Conservation (phyloP, 2,113 vertebrate species). For the Macrotis lagotis region DNA sequence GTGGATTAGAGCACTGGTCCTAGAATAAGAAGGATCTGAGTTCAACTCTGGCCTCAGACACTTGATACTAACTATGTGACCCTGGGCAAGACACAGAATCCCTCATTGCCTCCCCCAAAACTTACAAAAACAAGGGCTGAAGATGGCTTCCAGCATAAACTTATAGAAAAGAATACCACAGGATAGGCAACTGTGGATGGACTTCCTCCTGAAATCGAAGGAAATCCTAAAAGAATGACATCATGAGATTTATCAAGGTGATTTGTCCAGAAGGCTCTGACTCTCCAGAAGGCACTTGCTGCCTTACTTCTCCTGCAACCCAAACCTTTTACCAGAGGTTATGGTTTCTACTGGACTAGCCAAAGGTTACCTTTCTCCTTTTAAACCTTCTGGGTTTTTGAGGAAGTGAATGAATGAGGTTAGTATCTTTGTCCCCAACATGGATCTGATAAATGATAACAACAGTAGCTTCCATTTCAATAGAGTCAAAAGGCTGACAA, state of each 20-base stretch:
- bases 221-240: background rate
- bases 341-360: background rate
- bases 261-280: background rate
- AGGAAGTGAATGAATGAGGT: background rate
- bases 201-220: background rate
- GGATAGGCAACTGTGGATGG: background rate
- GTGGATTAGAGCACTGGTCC: too few species aligned
- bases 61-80: too few species aligned
- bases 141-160: background rate
- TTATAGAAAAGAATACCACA: background rate
- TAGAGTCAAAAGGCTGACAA: background rate
- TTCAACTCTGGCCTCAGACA: too few species aligned
- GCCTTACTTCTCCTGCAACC: background rate
- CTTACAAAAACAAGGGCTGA: too few species aligned
- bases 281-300: background rate
- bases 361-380: background rate
- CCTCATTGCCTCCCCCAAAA: too few species aligned
- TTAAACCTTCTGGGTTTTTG: background rate
- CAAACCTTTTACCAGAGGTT: background rate
- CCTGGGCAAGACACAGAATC: too few species aligned
- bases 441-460: background rate
- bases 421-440: background rate
- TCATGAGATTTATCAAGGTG: background rate
- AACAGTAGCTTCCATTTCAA: background rate
- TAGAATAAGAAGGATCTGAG: too few species aligned